Evolutionary conservation across 2,888 invertebrate species (phyloP).

Genomic region (Cepaea hortensis): DNA sequence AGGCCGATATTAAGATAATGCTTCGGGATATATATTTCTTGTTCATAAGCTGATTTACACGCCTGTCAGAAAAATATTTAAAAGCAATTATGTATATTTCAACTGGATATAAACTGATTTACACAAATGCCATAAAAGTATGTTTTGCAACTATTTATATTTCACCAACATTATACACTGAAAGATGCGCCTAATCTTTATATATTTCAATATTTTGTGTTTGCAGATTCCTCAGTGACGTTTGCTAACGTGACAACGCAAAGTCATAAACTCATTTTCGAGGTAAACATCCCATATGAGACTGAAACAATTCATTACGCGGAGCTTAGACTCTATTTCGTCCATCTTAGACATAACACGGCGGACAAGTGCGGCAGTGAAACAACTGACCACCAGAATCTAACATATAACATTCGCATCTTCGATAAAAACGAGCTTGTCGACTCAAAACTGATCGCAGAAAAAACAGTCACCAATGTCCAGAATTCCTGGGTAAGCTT

Average conservation of each 20-base stretch:
- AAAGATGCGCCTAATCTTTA: neutral
- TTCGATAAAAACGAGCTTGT: neutral
- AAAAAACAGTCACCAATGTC: neutral
- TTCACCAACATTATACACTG: neutral
- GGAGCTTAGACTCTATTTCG: conserved; percentile 15
- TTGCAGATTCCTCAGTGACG: neutral
- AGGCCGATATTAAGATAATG: too few relatives aligned
- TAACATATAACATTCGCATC: neutral
- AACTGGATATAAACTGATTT: too few relatives aligned
- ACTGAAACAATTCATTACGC: conserved; percentile 26
- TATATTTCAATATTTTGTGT: neutral
- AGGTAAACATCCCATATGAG: neutral
- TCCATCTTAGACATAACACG: neutral
- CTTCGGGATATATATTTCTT: too few relatives aligned
- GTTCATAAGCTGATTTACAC: too few relatives aligned
- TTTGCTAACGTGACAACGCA: neutral
- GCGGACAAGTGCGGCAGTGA: neutral
- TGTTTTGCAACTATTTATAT: too few relatives aligned
- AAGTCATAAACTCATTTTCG: neutral
- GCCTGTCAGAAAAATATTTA: too few relatives aligned
- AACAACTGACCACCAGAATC: neutral
- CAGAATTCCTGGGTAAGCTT: conserved; percentile 16
- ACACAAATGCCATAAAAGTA: too few relatives aligned
- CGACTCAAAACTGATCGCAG: neutral
- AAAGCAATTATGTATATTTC: too few relatives aligned